A percentile compares a stretch with the other conserved stretches of the same genome.
Evolutionary conservation across 2,888 invertebrate species (phyloP).

Genomic region (Ennomos fuscantarius): DNA sequence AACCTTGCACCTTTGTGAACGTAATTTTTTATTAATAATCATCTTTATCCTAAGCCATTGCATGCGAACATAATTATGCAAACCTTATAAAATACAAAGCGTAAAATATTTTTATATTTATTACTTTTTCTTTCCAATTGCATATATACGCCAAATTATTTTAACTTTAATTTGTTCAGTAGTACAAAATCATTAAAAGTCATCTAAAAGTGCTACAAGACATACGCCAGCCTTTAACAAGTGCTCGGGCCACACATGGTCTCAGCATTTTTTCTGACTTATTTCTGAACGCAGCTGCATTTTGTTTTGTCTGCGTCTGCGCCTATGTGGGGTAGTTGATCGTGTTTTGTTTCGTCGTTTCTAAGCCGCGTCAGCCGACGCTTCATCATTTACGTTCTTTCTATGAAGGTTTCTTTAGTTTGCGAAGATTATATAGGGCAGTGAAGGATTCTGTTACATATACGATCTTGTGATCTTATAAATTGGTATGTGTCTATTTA

Average conservation of each 20-base stretch:
- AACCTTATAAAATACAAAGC: no score
- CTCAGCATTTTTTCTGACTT: conserved; percentile 52
- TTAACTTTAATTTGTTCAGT: no score
- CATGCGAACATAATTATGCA: no score
- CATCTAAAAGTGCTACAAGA: no score
- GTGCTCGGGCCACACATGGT: conserved; percentile 54
- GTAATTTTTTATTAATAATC: no score
- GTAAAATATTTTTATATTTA: no score
- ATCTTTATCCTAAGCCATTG: no score
- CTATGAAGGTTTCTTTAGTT: no score
- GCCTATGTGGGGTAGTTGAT: conserved; percentile 48
- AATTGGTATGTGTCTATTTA: conserved; percentile 6
- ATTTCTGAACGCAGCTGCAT: conserved; percentile 64
- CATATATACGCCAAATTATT: no score
- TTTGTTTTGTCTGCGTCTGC: conserved; percentile 53
- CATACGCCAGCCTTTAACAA: background rate
- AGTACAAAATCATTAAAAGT: no score
- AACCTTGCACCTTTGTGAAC: no score
- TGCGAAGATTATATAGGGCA: background rate
- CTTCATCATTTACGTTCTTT: conserved; percentile 1
- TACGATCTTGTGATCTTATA: background rate
- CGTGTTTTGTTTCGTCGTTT: conserved; percentile 38
- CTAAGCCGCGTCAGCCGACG: conserved; percentile 14
- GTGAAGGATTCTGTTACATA: background rate
- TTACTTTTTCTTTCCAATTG: no score